Percentiles rank a stretch among this genome's conserved stretches.
These are phyloP conservation scores for Catostomus latipinnis DNA, from an alignment of 2,797 vertebrate genomes.

Conservation along the genomic window DNA sequence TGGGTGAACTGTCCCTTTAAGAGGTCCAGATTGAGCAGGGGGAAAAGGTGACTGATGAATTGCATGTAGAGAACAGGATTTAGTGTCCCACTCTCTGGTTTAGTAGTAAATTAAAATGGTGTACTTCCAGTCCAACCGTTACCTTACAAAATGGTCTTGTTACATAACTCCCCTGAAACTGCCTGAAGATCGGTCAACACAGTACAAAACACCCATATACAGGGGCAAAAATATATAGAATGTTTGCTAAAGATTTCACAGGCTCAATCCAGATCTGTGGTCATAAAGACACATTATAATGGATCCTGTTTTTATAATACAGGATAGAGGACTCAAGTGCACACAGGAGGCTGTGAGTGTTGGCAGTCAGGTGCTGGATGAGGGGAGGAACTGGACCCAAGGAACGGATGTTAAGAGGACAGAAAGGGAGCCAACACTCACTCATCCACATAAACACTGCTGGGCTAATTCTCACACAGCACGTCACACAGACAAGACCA, in stretches of 20 bases:
- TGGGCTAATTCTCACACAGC: conserved; percentile 13
- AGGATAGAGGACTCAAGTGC: not conserved
- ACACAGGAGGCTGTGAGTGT: conserved; percentile 4
- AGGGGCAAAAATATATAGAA: not conserved
- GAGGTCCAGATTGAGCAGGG: not conserved
- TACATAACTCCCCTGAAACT: not conserved
- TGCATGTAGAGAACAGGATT: conserved; percentile 2
- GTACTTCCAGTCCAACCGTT: not conserved
- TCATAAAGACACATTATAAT: not conserved
- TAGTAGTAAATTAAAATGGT: conserved; percentile 17
- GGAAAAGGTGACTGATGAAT: not conserved
- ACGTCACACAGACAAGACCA: conserved; percentile 34
- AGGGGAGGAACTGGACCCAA: not conserved
- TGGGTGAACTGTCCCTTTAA: not conserved
- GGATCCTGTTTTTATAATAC: not conserved
- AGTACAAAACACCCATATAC: not conserved
- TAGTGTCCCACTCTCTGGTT: conserved; percentile 4
- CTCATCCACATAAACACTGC: conserved; percentile 48
- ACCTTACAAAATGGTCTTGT: not conserved
- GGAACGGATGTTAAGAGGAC: conserved; percentile 31
- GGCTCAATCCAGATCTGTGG: not conserved
- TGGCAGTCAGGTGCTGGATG: conserved; percentile 25
- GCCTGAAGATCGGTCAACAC: not conserved
- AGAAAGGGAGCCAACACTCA: conserved; percentile 41
- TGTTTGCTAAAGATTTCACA: not conserved